Base-by-base conservation (phyloP, 2,797 vertebrate genomes). In the Paratrypauchen microcephalus region DNA sequence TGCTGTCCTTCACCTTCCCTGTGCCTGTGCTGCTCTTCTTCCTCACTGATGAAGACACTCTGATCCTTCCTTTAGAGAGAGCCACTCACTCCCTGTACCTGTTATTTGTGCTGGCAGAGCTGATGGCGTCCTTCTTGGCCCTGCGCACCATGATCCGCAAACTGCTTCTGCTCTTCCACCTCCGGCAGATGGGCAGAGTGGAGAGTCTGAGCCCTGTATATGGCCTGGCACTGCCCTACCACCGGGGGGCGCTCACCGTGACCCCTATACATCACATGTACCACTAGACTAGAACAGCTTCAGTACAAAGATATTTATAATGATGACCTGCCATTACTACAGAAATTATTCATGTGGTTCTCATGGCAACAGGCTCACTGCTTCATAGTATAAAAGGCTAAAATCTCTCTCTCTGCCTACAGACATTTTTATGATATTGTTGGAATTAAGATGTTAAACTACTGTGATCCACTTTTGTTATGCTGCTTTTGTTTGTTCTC, bases 11-110 rank as follows among this genome's bases (percentile, higher is more conserved):
- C 70, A 81, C 93, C 66, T 94, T 96, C 81, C 95, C 96, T 91
- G 89, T 95, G 72, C 96, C 96, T 0, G 83, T 95, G 30, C 78
- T 97, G 73, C 92, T 97, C n/a, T 97, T 96, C 86, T 93, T 97
- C 79, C 82, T 96, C 83, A 94, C 66, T 0, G 96, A 97, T 63
- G 80, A 92, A 68, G 90, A 86, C 12, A 76, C 90, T 65, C 21
- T 95, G 73, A 90, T 90, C 71, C 82, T 95, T 54, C 95, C 95
- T 0, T 88, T 96, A 75, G 96, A 97, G 88, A 76, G 85, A 59
- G 92, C 86, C 0, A 50, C 94, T 41, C 94, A 96, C 88, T 83
- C 83, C 55, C 28, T 95, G 47, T 90, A 94, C 79, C 88, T 96
- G 69, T 5, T 82, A 73, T 94, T 96, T 74, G 83, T 96, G 5